Conservation (phyloP, 2,797 vertebrate species). For the Leucoraja ocellata region DNA sequence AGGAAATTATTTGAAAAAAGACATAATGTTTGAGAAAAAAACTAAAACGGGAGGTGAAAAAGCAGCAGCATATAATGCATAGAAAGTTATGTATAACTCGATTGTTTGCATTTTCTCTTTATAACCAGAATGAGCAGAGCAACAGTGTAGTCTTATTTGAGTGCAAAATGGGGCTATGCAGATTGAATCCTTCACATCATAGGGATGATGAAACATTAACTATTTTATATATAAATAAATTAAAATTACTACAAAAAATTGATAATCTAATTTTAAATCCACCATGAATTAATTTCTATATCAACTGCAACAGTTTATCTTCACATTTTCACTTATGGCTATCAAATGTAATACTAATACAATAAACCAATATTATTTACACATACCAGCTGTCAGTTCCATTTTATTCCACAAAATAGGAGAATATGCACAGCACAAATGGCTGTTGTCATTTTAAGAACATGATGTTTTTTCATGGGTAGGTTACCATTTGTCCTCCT, state of each 20-base stretch:
- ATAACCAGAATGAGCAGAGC: neutral
- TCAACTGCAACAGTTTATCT: conserved; percentile 49
- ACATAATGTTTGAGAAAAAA: too few species aligned
- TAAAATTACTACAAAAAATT: conserved; percentile 35
- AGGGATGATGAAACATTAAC: neutral
- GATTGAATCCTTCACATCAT: conserved; percentile 27
- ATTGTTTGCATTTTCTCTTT: neutral
- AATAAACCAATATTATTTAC: conserved; percentile 49
- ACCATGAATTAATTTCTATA: conserved; percentile 28
- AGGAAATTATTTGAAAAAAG: too few species aligned
- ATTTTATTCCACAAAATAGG: neutral
- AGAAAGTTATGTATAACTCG: neutral
- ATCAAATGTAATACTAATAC: conserved; percentile 55
- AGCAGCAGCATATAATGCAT: neutral
- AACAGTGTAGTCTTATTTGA: neutral
- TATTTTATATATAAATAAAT: conserved; percentile 33
- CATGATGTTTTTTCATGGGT: neutral
- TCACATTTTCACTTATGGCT: conserved; percentile 60
- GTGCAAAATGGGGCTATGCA: conserved; percentile 21
- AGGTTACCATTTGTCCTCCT: neutral
- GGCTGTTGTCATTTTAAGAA: neutral
- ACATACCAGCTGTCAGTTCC: conserved; percentile 37
- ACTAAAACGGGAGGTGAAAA: conserved; percentile 9
- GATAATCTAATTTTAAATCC: conserved; percentile 33
- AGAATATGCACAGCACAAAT: neutral